These are phyloP conservation scores for Hylaea fasciaria DNA, from an alignment of 2,888 invertebrate species.

Conservation along the genomic window DNA sequence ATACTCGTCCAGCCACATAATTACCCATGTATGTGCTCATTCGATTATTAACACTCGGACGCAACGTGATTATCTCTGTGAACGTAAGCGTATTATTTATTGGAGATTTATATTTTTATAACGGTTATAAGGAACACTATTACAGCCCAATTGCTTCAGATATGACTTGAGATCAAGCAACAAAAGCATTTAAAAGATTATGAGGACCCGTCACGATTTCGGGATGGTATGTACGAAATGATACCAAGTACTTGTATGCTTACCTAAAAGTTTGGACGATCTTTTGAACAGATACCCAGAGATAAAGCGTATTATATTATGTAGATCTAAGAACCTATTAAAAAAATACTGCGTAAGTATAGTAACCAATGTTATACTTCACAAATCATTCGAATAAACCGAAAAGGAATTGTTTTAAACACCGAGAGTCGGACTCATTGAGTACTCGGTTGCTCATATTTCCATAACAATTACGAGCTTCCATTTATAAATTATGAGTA, in stretches of 20 bases:
- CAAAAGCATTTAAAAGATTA: conserved; percentile 14
- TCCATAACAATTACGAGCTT: conserved; percentile 25
- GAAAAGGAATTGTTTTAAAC: conserved; percentile 19
- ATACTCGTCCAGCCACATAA: background rate
- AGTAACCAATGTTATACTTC: no score
- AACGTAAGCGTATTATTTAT: conserved; percentile 23
- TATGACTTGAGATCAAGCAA: background rate
- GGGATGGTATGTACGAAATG: background rate
- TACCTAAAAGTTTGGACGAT: conserved; percentile 19
- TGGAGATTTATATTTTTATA: conserved; percentile 21
- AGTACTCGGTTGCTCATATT: conserved; percentile 18
- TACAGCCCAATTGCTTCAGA: conserved; percentile 1
- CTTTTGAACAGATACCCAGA: background rate
- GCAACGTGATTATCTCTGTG: conserved; percentile 23
- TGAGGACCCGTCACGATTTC: background rate
- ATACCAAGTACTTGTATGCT: background rate
- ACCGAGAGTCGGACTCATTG: conserved; percentile 16
- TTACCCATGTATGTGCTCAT: conserved; percentile 1
- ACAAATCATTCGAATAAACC: conserved; percentile 5
- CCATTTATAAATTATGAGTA: conserved; percentile 19
- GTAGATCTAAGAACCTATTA: no score
- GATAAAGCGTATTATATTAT: no score
- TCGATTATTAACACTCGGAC: conserved; percentile 13
- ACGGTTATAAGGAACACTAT: background rate
- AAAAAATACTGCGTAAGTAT: no score